These are phyloP conservation scores for Engystomops pustulosus DNA, from an alignment of 2,113 vertebrate genomes.

Conservation along the genomic window DNA sequence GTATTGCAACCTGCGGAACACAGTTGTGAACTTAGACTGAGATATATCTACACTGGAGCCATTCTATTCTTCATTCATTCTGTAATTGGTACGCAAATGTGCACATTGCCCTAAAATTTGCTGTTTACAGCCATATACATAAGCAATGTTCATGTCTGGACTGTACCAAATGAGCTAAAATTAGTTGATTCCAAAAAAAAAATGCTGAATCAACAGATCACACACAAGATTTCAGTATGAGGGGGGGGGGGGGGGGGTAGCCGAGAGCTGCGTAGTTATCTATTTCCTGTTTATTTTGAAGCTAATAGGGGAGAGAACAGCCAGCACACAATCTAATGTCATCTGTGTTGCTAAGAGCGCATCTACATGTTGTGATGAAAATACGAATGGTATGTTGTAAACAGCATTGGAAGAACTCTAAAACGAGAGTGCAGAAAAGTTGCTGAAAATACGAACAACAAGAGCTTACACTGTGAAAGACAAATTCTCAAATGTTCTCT, in stretches of 20 bases:
- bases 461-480: neutral
- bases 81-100: neutral
- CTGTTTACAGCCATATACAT: neutral
- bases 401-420: slow-evolving; percentile 14
- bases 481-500: neutral
- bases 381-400: slow-evolving; percentile 55
- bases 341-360: slow-evolving; percentile 43
- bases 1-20: no score
- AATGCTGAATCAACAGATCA: slow-evolving; percentile 52
- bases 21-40: no score
- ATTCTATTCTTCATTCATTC: no score
- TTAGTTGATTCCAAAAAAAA: neutral
- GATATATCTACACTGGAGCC: no score
- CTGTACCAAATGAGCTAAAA: slow-evolving; percentile 17
- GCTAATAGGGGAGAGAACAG: slow-evolving; percentile 23
- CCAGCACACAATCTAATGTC: slow-evolving; percentile 36
- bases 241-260: slow-evolving; percentile 19
- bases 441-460: neutral
- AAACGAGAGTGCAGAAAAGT: slow-evolving; percentile 1
- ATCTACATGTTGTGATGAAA: slow-evolving; percentile 39
- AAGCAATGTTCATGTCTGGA: neutral
- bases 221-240: slow-evolving; percentile 21
- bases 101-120: neutral
- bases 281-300: slow-evolving; percentile 53
- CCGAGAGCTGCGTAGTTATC: slow-evolving; percentile 44